Evolutionary conservation across 2,113 vertebrate genomes (phyloP), one percentile per base, ranked within the genome.

Genomic region (Talpa occidentalis): DNA sequence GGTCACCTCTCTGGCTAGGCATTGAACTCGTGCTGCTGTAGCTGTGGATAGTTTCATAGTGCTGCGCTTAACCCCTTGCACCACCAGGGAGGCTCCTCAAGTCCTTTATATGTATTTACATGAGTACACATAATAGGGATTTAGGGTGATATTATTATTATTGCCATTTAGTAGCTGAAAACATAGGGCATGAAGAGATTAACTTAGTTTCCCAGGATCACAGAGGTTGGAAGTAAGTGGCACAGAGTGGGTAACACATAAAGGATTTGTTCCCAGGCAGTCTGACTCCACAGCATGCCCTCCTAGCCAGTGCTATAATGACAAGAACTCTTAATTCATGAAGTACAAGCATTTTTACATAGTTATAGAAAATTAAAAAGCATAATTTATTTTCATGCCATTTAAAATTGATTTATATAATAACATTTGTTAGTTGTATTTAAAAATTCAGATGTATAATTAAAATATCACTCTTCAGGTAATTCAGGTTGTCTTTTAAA

Each of bases 121-220:
- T 73, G 56, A 84, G 49, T 81, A 28, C n/a, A 90, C 35, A 54
- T 17, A n/a, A 15, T 42, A 78, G 21, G n/a, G 52, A 87, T 76
- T 93, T 94, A 91, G 32, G 26, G n/a, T 76, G 35, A 83, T 83
- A 28, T 83, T 84, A 59, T 72, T 84, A 59, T 72, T 80, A 90
- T 67, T 94, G 21, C 72, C 52, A 84, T 72, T 88, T 80, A 35
- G 62, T 86, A 86, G 56, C 47, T 86, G 12, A 73, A 74, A 79
- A 94, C 88, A 32, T 91, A 64, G 69, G 62, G 28, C 30, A 54
- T 62, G 74, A 69, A 44, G 3, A 69, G 15, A 15, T 37, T 87
- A 87, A 81, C 30, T 44, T 56, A 40, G 24, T 77, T 56, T 24
- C 24, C 2, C 10, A 16, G 60, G 59, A 54, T 84, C 35, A 74